Evolutionary conservation across 1,140 invertebrate species (phyloP).

Genomic region (Atta cephalotes): DNA sequence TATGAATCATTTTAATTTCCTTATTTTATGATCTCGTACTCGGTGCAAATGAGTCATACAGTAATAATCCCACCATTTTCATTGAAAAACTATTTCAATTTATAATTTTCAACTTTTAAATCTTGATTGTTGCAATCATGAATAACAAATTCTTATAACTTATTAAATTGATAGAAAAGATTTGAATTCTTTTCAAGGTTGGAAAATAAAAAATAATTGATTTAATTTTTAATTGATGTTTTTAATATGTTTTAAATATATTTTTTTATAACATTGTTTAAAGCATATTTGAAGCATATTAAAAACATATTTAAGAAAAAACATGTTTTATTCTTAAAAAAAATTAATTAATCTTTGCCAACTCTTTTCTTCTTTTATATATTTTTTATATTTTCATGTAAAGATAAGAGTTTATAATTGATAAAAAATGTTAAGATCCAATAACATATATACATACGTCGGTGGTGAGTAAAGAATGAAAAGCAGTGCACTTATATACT

Average conservation of each 20-base stretch:
- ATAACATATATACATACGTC: conserved; percentile 1
- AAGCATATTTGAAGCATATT: too few species aligned
- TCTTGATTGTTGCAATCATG: not conserved
- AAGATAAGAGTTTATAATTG: not conserved
- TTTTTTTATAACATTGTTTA: too few species aligned
- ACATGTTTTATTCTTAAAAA: too few species aligned
- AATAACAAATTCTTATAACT: not conserved
- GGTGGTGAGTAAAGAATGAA: not conserved
- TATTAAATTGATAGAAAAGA: not conserved
- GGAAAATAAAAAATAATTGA: too few species aligned
- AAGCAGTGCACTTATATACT: not conserved
- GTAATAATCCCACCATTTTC: not conserved
- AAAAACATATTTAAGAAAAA: too few species aligned
- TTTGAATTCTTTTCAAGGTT: not conserved
- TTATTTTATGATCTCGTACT: conserved; percentile 4
- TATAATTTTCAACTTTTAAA: not conserved
- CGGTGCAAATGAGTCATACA: not conserved
- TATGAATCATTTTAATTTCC: conserved; percentile 38
- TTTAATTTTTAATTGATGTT: not conserved
- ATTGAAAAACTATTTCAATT: not conserved
- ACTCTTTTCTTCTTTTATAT: too few species aligned
- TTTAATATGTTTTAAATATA: not conserved
- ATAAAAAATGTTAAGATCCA: not conserved
- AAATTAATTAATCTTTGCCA: too few species aligned
- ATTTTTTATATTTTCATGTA: not conserved